Evolutionary conservation across 2,113 vertebrate species (phyloP).

Genomic region (Epinephelus cyanopodus): DNA sequence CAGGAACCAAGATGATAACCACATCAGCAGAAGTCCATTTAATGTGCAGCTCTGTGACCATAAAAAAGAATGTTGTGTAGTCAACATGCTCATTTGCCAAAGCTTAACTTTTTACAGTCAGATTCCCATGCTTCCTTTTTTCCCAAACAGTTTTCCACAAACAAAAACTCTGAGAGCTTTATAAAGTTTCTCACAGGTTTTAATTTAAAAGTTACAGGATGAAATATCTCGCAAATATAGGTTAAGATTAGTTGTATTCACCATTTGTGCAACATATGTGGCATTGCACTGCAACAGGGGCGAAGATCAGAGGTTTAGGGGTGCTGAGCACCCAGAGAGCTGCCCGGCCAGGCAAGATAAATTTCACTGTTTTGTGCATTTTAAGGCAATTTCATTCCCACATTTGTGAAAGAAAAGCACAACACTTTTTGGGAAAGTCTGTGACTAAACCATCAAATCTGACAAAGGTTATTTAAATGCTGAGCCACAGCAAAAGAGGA

Average conservation of each 20-base stretch:
- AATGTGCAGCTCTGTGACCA: not conserved
- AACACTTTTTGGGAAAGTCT: no score
- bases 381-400: no score
- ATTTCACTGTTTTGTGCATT: no score
- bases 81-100: not conserved
- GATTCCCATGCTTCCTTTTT: not conserved
- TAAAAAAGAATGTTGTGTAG: not conserved
- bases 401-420: no score
- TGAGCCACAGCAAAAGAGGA: no score
- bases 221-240: slow-evolving; percentile 6
- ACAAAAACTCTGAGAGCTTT: not conserved
- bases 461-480: no score
- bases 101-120: not conserved
- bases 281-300: not conserved
- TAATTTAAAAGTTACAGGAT: not conserved
- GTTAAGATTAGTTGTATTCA: not conserved
- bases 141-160: not conserved
- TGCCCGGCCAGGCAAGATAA: no score
- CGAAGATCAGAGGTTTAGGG: no score
- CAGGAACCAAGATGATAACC: not conserved
- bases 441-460: no score
- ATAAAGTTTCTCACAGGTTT: not conserved
- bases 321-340: no score
- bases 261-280: not conserved
- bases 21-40: not conserved